phyloP scores from a whole-genome alignment of 2,888 invertebrate genomes.

The Chironomus riparius region DNA sequence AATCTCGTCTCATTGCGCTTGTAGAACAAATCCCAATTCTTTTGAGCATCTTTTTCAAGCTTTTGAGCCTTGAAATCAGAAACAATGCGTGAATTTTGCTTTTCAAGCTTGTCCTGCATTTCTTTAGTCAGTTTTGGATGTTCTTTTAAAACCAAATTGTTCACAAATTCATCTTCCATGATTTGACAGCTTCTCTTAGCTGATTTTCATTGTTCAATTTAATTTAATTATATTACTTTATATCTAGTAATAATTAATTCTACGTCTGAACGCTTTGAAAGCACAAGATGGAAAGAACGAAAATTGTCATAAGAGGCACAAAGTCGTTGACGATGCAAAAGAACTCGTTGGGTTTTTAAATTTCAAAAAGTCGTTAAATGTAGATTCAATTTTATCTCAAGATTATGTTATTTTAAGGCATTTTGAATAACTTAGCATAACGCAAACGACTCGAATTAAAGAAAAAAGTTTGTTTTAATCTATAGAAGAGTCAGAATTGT shows the following conservation, averaged over 20 bases:
- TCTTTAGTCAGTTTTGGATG: slow-evolving; percentile 40
- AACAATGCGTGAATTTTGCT: slow-evolving; percentile 60
- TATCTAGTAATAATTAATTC: not conserved
- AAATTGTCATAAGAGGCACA: not conserved
- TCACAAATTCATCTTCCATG: slow-evolving; percentile 1
- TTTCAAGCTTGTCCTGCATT: slow-evolving; percentile 53
- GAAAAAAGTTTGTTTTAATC: too few relatives aligned
- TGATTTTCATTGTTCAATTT: not conserved
- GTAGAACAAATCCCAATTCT: slow-evolving; percentile 95
- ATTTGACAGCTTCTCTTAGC: too few relatives aligned
- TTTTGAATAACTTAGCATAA: too few relatives aligned
- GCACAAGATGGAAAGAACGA: not conserved
- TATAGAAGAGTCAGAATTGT: too few relatives aligned
- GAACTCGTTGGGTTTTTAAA: too few relatives aligned
- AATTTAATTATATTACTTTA: not conserved
- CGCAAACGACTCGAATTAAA: too few relatives aligned
- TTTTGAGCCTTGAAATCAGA: slow-evolving; percentile 64
- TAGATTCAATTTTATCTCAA: too few relatives aligned
- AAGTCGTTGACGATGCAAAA: too few relatives aligned
- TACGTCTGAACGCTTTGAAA: not conserved
- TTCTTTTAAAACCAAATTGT: not conserved
- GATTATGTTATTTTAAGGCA: too few relatives aligned
- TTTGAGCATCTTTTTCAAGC: slow-evolving; percentile 72
- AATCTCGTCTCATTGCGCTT: slow-evolving; percentile 89
- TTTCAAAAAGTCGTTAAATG: too few relatives aligned